Conservation (phyloP, 2,888 invertebrate genomes). For the Pammene fasciana region DNA sequence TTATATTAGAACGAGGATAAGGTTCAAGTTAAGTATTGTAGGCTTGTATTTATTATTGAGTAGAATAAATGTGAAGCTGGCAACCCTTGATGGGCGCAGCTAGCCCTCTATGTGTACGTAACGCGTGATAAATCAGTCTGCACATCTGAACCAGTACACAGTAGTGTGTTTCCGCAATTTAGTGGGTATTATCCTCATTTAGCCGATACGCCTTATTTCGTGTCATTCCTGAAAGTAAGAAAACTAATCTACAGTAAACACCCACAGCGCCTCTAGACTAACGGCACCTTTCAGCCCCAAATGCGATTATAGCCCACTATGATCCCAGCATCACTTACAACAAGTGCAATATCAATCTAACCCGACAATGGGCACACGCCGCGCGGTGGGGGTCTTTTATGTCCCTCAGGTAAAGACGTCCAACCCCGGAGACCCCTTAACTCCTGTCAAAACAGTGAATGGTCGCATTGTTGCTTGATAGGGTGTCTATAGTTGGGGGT, state of each 20-base stretch:
- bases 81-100: constrained; percentile 13
- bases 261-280: background rate
- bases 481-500: constrained; percentile 50
- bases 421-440: constrained; percentile 65
- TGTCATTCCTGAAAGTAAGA: background rate
- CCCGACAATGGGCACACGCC: constrained; percentile 57
- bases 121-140: background rate
- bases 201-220: background rate
- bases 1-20: constrained; percentile 2
- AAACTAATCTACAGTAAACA: background rate
- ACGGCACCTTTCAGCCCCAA: constrained; percentile 6
- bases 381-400: constrained; percentile 50
- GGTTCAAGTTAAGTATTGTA: background rate
- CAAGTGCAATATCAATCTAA: constrained; percentile 49
- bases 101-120: constrained; percentile 4
- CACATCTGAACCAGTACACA: background rate
- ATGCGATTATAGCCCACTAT: constrained; percentile 31
- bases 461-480: constrained; percentile 68
- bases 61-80: constrained; percentile 6
- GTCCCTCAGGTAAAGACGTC: constrained; percentile 66
- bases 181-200: no score
- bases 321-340: constrained; percentile 33
- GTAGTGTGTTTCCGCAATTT: no score
- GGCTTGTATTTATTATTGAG: background rate
- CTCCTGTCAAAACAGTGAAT: constrained; percentile 74